phyloP scores from a whole-genome alignment of 2,797 vertebrate species.

The Tarsius wallacei region DNA sequence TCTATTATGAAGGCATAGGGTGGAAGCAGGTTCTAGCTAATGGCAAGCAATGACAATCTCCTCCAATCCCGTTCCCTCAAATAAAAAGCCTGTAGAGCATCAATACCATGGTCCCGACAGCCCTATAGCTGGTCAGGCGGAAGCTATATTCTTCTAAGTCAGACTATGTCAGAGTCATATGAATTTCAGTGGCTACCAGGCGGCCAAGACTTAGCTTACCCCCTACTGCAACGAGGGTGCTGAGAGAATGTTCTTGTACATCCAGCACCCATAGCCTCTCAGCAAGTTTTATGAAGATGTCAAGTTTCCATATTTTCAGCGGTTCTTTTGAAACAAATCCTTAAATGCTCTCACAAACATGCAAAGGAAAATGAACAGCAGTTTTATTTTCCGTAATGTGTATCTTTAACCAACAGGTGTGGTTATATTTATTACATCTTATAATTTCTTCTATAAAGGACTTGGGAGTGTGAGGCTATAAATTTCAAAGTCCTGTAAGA shows the following conservation, averaged over 20 bases:
- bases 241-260: constrained; percentile 71
- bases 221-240: not conserved
- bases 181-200: not conserved
- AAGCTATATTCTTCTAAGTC: constrained; percentile 58
- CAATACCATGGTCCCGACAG: not conserved
- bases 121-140: not conserved
- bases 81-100: not conserved
- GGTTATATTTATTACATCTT: constrained; percentile 51
- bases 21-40: not conserved
- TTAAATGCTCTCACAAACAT: constrained; percentile 64
- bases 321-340: constrained; percentile 79
- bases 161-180: not conserved
- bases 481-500: constrained; percentile 4
- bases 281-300: constrained; percentile 81
- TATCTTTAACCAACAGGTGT: constrained; percentile 67
- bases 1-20: not conserved
- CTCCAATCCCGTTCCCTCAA: not conserved
- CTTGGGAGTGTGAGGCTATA: not conserved
- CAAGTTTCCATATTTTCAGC: constrained; percentile 80
- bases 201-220: constrained; percentile 47
- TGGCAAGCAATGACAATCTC: not conserved
- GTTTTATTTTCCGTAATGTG: constrained; percentile 50
- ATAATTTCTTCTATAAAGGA: constrained; percentile 52
- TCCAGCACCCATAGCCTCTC: constrained; percentile 55
- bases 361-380: constrained; percentile 35